A percentile compares a stretch with the other conserved stretches of the same genome.
Conservation (phyloP, 2,113 vertebrate species). For the Malaclemys terrapin region DNA sequence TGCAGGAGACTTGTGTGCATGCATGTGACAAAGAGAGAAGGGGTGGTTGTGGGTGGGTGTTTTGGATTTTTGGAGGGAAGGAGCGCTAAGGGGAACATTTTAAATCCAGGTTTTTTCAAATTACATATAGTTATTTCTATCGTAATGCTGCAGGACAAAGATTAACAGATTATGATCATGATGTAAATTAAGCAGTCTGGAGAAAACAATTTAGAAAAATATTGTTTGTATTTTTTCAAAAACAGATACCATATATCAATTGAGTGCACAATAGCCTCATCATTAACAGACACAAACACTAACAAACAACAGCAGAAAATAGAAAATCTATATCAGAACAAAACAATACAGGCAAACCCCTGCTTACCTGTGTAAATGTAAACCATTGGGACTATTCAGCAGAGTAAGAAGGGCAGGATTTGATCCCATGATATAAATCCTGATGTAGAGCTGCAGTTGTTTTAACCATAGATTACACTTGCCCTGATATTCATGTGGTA, state of each 20-base stretch:
- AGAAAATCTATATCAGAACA: not conserved
- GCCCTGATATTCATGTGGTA: not conserved
- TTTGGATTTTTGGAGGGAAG: not conserved
- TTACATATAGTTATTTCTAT: not conserved
- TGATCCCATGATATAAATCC: constrained; percentile 20
- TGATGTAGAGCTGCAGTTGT: not conserved
- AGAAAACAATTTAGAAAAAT: not conserved
- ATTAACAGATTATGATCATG: not conserved
- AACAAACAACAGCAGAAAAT: not conserved
- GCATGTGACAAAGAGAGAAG: too few relatives aligned
- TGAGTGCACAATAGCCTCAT: not conserved
- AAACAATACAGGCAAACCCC: not conserved
- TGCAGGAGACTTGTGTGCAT: not conserved
- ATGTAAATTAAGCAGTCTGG: not conserved
- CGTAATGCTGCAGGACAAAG: not conserved
- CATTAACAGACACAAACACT: not conserved
- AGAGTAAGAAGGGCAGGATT: constrained; percentile 15
- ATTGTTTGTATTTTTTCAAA: not conserved
- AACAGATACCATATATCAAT: not conserved
- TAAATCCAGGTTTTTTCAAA: not conserved
- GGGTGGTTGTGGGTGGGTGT: not conserved
- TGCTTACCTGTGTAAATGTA: not conserved
- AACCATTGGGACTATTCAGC: not conserved
- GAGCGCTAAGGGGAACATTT: not conserved
- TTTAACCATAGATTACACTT: constrained; percentile 11